A percentile compares a stretch with the other conserved stretches of the same genome.
Evolutionary conservation across 2,113 vertebrate species (phyloP).

Genomic region (Solea senegalensis): DNA sequence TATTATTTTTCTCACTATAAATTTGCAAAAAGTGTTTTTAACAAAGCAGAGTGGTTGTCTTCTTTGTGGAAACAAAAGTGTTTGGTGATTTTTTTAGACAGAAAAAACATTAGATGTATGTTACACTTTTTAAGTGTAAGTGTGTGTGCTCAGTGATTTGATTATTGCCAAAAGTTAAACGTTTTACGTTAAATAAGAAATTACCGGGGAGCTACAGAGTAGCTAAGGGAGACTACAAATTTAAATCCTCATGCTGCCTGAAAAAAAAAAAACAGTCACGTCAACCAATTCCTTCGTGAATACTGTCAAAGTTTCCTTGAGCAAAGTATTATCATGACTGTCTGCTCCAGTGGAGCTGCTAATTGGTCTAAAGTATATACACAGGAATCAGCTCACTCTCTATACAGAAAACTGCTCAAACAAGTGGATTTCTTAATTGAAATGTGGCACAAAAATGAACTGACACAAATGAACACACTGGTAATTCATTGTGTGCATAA

Average conservation of each 20-base stretch:
- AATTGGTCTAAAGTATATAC: slow-evolving; percentile 46
- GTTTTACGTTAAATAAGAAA: background rate
- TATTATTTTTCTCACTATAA: no score
- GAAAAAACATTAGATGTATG: no score
- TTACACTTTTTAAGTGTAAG: no score
- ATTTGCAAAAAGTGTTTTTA: no score
- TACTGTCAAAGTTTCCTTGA: slow-evolving; percentile 56
- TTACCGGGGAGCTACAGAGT: background rate
- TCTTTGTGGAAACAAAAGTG: no score
- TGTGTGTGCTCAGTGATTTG: no score
- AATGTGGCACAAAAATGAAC: slow-evolving; percentile 4
- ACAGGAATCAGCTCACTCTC: slow-evolving; percentile 1
- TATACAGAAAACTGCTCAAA: no score
- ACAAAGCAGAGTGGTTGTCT: no score
- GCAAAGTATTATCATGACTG: slow-evolving; percentile 38
- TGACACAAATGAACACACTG: no score
- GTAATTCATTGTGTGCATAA: no score
- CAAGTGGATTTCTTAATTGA: no score
- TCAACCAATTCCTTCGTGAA: slow-evolving; percentile 18
- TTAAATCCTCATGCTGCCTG: background rate
- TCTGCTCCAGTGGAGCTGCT: slow-evolving; percentile 54
- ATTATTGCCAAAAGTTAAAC: background rate
- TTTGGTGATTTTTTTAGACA: no score
- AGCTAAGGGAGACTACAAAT: background rate
- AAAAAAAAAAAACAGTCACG: background rate